Conservation (phyloP, 2,113 vertebrate genomes). For the Pterophyllum scalare region DNA sequence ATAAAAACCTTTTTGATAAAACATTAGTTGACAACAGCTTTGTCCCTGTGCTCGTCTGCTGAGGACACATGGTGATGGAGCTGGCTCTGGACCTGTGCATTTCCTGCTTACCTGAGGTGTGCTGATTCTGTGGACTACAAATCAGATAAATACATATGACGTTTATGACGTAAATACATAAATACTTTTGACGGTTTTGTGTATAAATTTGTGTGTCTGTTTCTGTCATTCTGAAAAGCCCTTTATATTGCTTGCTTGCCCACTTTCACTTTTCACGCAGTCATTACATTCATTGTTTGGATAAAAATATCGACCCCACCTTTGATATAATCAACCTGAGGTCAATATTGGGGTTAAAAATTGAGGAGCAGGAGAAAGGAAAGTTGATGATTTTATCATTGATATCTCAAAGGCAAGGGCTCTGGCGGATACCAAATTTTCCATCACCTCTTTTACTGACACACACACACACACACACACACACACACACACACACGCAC, state of each 20-base stretch:
- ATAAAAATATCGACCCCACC: background rate
- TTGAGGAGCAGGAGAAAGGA: background rate
- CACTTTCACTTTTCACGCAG: background rate
- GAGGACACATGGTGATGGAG: background rate
- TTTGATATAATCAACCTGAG: slow-evolving; percentile 20
- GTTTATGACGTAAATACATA: background rate
- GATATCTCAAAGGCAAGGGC: slow-evolving; percentile 61
- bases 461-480: slow-evolving; percentile 42
- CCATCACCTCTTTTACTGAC: slow-evolving; percentile 46
- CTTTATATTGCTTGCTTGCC: background rate
- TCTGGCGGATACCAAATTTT: slow-evolving; percentile 54
- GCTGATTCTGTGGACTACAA: background rate
- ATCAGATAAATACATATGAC: background rate
- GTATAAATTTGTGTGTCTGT: background rate
- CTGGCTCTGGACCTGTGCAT: background rate
- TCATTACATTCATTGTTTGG: background rate
- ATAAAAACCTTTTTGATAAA: background rate
- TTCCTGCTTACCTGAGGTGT: background rate
- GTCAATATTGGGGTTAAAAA: slow-evolving; percentile 2
- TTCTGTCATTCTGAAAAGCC: background rate
- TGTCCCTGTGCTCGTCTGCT: background rate
- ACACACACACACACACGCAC: slow-evolving; percentile 32
- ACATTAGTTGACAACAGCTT: background rate
- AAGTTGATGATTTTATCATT: slow-evolving; percentile 46
- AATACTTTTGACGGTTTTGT: background rate